A percentile compares a stretch with the other conserved stretches of the same genome.
Conservation (phyloP, 2,113 vertebrate genomes). For the Phalacrocorax carbo region DNA sequence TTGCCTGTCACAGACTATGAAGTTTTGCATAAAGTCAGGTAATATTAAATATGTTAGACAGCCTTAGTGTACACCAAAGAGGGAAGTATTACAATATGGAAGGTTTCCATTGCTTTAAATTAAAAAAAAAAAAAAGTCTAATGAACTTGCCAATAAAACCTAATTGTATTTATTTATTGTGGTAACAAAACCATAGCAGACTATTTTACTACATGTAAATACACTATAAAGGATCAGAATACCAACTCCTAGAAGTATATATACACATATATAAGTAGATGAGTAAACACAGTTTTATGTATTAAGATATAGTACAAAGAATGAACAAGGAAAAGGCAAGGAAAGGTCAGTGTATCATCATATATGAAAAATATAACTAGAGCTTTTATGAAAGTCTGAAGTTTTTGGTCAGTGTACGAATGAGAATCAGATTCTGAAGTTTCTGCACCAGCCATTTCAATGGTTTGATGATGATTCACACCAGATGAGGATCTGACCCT, state of each 20-base stretch:
- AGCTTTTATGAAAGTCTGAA: background rate
- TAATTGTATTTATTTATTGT: background rate
- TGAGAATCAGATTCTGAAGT: background rate
- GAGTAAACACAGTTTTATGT: background rate
- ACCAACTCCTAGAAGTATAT: background rate
- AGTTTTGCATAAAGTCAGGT: slow-evolving; percentile 76
- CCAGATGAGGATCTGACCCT: background rate
- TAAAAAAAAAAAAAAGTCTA: background rate
- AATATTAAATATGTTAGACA: background rate
- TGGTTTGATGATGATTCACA: background rate
- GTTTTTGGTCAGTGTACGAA: background rate
- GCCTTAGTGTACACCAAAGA: background rate
- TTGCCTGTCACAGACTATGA: slow-evolving; percentile 79
- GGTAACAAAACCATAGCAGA: background rate
- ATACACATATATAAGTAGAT: background rate
- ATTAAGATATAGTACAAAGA: background rate
- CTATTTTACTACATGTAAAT: background rate
- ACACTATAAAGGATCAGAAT: background rate
- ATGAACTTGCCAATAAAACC: background rate
- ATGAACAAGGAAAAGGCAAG: background rate
- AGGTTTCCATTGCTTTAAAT: background rate
- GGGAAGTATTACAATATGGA: background rate
- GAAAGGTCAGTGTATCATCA: background rate
- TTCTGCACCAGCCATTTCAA: background rate
- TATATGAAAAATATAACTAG: background rate